These are phyloP conservation scores for Nematostella vectensis DNA, from an alignment of 92 coral and sea anemone species.

Conservation along the genomic window DNA sequence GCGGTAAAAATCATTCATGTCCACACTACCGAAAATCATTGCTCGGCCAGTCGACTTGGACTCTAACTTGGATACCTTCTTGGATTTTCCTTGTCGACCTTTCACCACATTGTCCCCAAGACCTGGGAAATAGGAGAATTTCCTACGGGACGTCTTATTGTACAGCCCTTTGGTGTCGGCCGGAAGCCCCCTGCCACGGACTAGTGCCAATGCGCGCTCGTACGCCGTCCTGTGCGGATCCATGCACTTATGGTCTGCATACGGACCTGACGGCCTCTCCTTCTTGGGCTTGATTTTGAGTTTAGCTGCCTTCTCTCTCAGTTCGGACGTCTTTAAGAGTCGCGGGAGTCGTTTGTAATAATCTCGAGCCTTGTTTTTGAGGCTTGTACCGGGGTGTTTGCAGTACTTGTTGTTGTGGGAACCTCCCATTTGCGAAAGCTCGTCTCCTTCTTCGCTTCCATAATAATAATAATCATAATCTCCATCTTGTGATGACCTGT, in stretches of 20 bases:
- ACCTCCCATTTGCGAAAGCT: constrained; percentile 13
- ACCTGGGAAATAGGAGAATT: constrained; percentile 63
- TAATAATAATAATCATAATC: too few species aligned
- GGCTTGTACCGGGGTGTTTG: constrained; percentile 32
- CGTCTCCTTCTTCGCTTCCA: constrained; percentile 1
- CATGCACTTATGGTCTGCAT: constrained; percentile 56
- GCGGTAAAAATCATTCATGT: constrained; percentile 69
- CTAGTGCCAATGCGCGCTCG: constrained; percentile 58
- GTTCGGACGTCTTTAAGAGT: constrained; percentile 58
- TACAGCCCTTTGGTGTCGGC: constrained; percentile 28
- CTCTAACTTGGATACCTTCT: constrained; percentile 7
- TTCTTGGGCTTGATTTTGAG: neutral
- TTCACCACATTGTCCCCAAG: constrained; percentile 31
- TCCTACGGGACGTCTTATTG: constrained; percentile 27
- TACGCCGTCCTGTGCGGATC: constrained; percentile 51
- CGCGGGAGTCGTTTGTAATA: constrained; percentile 63
- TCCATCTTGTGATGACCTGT: neutral
- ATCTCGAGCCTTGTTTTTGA: constrained; percentile 38
- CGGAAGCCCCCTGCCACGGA: constrained; percentile 65
- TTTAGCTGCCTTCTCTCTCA: constrained; percentile 28
- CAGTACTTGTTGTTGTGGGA: constrained; percentile 53
- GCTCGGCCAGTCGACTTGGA: constrained; percentile 21
- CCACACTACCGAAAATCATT: constrained; percentile 62
- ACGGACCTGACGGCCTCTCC: constrained; percentile 15
- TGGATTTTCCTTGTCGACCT: constrained; percentile 3